Conservation (phyloP, 2,113 vertebrate genomes). For the Cinclus cinclus region DNA sequence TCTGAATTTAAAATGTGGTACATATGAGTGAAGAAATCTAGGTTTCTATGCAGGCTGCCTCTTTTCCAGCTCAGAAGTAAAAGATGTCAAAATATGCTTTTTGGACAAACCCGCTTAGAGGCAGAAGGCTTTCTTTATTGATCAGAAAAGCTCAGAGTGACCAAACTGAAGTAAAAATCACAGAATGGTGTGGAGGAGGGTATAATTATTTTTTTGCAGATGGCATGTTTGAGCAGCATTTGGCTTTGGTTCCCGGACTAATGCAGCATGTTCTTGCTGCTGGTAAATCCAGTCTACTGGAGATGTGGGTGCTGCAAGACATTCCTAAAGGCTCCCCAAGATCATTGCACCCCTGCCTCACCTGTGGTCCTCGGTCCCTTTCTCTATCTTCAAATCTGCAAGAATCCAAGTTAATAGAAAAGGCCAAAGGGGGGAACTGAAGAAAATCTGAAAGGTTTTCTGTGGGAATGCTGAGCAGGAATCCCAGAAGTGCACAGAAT, state of each 20-base stretch:
- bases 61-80: conserved; percentile 43
- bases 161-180: conserved; percentile 25
- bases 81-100: conserved; percentile 14
- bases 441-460: neutral
- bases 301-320: neutral
- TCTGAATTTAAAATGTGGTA: conserved; percentile 67
- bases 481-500: neutral
- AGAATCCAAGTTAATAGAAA: neutral
- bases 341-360: neutral
- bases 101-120: neutral
- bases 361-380: neutral
- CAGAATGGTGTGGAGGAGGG: conserved; percentile 5
- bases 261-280: neutral
- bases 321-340: neutral
- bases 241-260: conserved; percentile 4
- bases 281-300: neutral
- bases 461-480: neutral
- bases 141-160: conserved; percentile 9
- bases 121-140: neutral
- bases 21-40: conserved; percentile 50
- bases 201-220: conserved; percentile 57
- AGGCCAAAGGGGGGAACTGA: neutral
- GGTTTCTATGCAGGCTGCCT: conserved; percentile 55
- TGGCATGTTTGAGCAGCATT: neutral
- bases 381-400: neutral